Conservation (phyloP, 2,797 vertebrate genomes). For the Semotilus atromaculatus region DNA sequence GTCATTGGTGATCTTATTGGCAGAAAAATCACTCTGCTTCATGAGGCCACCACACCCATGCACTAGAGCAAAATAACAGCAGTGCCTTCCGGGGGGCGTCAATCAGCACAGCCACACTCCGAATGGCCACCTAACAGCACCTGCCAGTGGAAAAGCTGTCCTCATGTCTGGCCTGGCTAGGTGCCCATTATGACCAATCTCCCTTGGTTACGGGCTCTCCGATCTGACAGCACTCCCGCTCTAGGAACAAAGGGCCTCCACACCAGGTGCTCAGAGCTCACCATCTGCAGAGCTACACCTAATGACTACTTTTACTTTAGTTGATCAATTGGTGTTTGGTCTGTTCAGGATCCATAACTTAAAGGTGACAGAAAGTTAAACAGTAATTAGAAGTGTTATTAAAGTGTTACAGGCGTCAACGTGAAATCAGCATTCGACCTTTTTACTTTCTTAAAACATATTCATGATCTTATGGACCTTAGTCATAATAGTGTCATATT, state of each 20-base stretch:
- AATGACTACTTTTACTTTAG: conserved; percentile 31
- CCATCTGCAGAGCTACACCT: conserved; percentile 42
- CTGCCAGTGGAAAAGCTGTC: conserved; percentile 37
- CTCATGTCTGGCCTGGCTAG: conserved; percentile 46
- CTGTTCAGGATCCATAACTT: conserved; percentile 20
- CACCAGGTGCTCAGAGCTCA: conserved; percentile 31
- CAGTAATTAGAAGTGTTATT: neutral
- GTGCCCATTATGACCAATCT: conserved; percentile 51
- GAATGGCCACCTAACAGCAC: conserved; percentile 33
- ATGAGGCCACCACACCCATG: conserved; percentile 47
- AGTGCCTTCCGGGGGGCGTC: conserved; percentile 43
- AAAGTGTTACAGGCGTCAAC: neutral
- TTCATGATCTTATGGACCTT: neutral
- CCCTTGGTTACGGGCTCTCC: conserved; percentile 44
- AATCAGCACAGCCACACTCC: conserved; percentile 37
- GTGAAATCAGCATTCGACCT: neutral
- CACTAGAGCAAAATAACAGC: conserved; percentile 39
- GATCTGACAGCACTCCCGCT: conserved; percentile 42
- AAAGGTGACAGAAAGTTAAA: conserved; percentile 8
- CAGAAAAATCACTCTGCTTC: conserved; percentile 33
- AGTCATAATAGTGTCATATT: neutral
- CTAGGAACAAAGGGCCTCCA: conserved; percentile 45
- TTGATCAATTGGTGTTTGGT: conserved; percentile 37
- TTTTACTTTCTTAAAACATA: conserved; percentile 4
- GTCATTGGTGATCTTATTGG: conserved; percentile 23